Base-by-base conservation (phyloP, 2,113 vertebrate genomes). In the Chamaetylas fuelleborni region DNA sequence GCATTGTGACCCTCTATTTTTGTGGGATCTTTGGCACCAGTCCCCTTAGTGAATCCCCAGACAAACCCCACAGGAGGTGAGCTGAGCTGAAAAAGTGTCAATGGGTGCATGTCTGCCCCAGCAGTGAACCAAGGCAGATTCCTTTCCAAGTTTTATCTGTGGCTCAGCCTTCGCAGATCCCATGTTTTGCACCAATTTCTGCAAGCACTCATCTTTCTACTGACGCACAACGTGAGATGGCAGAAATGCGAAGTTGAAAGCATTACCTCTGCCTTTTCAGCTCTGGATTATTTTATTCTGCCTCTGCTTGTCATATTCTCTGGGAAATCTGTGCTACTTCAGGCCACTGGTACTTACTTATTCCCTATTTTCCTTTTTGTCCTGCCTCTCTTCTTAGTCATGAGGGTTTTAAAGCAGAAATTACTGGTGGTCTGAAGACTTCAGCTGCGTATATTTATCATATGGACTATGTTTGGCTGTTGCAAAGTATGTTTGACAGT, bases 401-500 rank as follows among this genome's bases (percentile, higher is more conserved):
- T 38, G 54, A 66, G 42, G 26, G 1, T 42, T 86, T 91, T 67
- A 71, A 86, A 31, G 29, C 56, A 48, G 71, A 90, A 79, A 61
- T 70, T 58, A 38, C 58, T 38, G 74, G 53, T 85, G 81, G 58
- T 80, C 87, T 80, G 78, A 43, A 82, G 90, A 65, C 45, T 61
- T 82, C 50, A 77, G 43, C 85, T 38, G 43, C 18, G 9, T 65
- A n/a, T 19, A 86, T 96, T 80, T 50, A 62, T 95, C 67, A 36
- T 62, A 4, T 13, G 6, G 92, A 24, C 85, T 91, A 45, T 92
- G 92, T 97, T 91, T 95, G 79, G 71, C 74, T 33, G 3, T 57
- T 72, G 67, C 42, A 51, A 90, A 94, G 87, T 93, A 3, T 94
- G 38, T 96, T 92, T 95, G 95, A 96, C 84, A 83, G 84, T 7